Evolutionary conservation across 1,140 invertebrate genomes (phyloP).

Genomic region (Plodia interpunctella): DNA sequence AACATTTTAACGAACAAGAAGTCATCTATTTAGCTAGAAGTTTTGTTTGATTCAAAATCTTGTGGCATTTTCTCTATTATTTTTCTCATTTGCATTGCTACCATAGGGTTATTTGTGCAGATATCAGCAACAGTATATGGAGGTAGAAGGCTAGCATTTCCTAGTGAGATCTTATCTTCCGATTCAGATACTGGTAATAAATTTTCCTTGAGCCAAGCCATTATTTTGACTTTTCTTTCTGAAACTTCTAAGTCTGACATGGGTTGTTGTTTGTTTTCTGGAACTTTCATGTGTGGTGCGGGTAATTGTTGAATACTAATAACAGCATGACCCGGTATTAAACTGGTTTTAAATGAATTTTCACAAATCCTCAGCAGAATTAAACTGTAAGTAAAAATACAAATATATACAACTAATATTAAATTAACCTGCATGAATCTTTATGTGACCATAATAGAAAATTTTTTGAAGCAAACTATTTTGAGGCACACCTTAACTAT

Average conservation of each 20-base stretch:
- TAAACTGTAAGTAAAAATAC: conserved; percentile 40
- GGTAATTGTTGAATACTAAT: conserved; percentile 30
- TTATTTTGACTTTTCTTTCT: conserved; percentile 40
- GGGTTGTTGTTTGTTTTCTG: conserved; percentile 14
- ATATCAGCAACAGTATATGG: conserved; percentile 49
- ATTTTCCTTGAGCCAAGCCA: conserved; percentile 55
- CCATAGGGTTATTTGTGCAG: conserved; percentile 54
- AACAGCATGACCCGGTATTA: conserved; percentile 61
- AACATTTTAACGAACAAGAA: not conserved
- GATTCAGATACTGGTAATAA: conserved; percentile 45
- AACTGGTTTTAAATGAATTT: conserved; percentile 32
- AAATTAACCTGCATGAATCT: too few relatives aligned
- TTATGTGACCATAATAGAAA: too few relatives aligned
- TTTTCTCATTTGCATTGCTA: conserved; percentile 53
- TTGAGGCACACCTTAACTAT: too few relatives aligned
- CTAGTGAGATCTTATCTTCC: conserved; percentile 47
- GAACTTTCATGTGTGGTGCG: conserved; percentile 23
- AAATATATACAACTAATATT: too few relatives aligned
- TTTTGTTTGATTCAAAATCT: conserved; percentile 21
- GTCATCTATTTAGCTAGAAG: not conserved
- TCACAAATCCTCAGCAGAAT: conserved; percentile 38
- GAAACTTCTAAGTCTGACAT: conserved; percentile 18
- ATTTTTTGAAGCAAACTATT: too few relatives aligned
- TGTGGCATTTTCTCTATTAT: conserved; percentile 53
- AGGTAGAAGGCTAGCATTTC: conserved; percentile 48